These are phyloP conservation scores for Hemiprocne comata DNA, from an alignment of 2,113 vertebrate genomes.

Conservation along the genomic window DNA sequence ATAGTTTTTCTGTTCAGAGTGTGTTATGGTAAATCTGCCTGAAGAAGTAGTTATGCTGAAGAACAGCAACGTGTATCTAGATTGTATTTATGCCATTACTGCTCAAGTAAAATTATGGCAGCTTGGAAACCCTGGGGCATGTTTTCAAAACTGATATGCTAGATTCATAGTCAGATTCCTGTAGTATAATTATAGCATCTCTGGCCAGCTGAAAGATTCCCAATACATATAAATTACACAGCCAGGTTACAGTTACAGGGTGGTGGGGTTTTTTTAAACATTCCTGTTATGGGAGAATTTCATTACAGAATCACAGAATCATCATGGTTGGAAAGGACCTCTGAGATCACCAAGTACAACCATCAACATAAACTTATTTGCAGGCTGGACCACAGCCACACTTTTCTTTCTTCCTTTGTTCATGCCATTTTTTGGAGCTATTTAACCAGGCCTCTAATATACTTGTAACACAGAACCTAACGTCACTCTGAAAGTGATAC, in stretches of 20 bases:
- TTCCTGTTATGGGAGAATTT: not conserved
- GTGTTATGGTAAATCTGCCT: slow-evolving; percentile 80
- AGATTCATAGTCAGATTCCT: slow-evolving; percentile 55
- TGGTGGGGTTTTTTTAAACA: not conserved
- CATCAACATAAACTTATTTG: not conserved
- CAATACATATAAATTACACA: slow-evolving; percentile 29
- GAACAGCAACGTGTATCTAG: slow-evolving; percentile 64
- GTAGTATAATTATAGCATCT: slow-evolving; percentile 24
- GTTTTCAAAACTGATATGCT: slow-evolving; percentile 47
- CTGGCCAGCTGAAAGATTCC: slow-evolving; percentile 36
- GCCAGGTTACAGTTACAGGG: not conserved
- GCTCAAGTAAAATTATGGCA: slow-evolving; percentile 55
- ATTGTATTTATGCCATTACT: slow-evolving; percentile 71
- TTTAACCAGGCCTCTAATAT: not conserved
- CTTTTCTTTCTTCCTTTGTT: not conserved
- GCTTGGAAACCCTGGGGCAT: slow-evolving; percentile 44
- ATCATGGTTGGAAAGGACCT: no score
- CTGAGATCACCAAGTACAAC: no score
- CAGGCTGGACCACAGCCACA: not conserved
- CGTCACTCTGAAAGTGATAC: not conserved
- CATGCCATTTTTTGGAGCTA: not conserved
- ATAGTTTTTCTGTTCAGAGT: slow-evolving; percentile 82
- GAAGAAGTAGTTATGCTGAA: slow-evolving; percentile 70
- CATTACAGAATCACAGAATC: no score
- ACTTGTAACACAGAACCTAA: not conserved